These are phyloP conservation scores for Pseudomugil gertrudae DNA, from an alignment of 2,797 vertebrate genomes.

Conservation along the genomic window DNA sequence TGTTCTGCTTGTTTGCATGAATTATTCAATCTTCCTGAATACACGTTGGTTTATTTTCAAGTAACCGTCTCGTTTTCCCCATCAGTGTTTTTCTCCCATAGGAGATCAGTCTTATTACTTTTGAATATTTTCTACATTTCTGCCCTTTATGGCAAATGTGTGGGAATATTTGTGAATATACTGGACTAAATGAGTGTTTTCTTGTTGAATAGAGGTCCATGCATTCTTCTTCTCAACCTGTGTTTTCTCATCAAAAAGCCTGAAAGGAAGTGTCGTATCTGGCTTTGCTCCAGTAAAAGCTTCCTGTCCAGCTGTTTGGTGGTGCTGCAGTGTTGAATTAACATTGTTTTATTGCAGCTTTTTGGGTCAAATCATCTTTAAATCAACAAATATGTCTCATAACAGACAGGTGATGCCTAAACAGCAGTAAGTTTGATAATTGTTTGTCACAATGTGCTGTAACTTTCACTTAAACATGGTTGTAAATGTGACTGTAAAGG, in stretches of 20 bases:
- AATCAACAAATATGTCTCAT: neutral
- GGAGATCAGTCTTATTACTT: neutral
- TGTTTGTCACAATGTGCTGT: neutral
- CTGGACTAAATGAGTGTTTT: neutral
- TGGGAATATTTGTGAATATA: neutral
- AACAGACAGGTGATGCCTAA: neutral
- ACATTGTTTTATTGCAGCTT: neutral
- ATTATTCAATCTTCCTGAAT: neutral
- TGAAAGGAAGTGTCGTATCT: neutral
- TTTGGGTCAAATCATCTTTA: neutral
- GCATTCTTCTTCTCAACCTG: neutral
- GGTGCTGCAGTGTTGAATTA: neutral
- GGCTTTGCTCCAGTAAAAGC: neutral
- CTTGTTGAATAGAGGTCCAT: neutral
- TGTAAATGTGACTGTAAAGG: neutral
- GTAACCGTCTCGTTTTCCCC: neutral
- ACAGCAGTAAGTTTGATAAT: neutral
- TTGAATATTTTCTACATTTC: neutral
- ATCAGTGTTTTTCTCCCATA: neutral
- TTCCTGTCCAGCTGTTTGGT: neutral
- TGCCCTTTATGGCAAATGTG: neutral
- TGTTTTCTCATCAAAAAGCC: neutral
- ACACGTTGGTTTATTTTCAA: conserved; percentile 1
- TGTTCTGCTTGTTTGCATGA: neutral
- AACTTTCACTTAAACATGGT: neutral